Percentiles rank a stretch among this genome's conserved stretches.
Evolutionary conservation across 2,113 vertebrate genomes (phyloP).

Genomic region (Leucopsar rothschildi): DNA sequence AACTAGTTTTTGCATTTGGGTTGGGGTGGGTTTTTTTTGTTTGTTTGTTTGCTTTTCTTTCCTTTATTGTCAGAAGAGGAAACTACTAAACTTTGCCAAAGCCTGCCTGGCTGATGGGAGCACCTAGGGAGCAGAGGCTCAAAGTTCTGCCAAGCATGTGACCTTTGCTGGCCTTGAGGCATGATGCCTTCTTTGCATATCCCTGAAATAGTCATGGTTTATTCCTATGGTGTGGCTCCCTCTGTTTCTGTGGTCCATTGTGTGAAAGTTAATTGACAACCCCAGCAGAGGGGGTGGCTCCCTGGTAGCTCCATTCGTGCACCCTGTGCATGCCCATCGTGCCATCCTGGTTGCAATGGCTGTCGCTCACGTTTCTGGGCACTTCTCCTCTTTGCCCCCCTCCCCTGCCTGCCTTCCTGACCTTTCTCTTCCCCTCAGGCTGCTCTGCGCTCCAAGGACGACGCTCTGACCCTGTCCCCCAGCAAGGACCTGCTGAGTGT

Average conservation of each 20-base stretch:
- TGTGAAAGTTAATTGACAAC: constrained; percentile 5
- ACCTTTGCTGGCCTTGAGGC: constrained; percentile 63
- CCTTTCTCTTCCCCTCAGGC: constrained; percentile 60
- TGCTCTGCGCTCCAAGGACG: constrained; percentile 41
- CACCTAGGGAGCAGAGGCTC: background rate
- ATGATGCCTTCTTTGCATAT: constrained; percentile 62
- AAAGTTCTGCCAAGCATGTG: constrained; percentile 38
- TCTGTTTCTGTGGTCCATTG: constrained; percentile 48
- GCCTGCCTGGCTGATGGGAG: background rate
- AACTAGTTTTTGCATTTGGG: background rate
- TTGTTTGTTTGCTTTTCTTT: background rate
- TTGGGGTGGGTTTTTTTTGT: background rate
- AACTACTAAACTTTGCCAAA: background rate
- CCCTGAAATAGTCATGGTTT: constrained; percentile 71
- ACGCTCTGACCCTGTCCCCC: background rate
- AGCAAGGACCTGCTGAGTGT: constrained; percentile 83
- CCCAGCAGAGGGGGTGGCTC: background rate
- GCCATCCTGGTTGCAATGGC: constrained; percentile 49
- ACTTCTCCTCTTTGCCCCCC: background rate
- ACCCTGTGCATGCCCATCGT: constrained; percentile 53
- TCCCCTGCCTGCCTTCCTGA: background rate
- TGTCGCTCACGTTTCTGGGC: constrained; percentile 22
- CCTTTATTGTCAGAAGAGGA: background rate
- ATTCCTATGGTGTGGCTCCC: constrained; percentile 20
- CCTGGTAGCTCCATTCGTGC: constrained; percentile 57